Conservation (phyloP, 2,888 invertebrate genomes). For the Drosophila koepferae region DNA sequence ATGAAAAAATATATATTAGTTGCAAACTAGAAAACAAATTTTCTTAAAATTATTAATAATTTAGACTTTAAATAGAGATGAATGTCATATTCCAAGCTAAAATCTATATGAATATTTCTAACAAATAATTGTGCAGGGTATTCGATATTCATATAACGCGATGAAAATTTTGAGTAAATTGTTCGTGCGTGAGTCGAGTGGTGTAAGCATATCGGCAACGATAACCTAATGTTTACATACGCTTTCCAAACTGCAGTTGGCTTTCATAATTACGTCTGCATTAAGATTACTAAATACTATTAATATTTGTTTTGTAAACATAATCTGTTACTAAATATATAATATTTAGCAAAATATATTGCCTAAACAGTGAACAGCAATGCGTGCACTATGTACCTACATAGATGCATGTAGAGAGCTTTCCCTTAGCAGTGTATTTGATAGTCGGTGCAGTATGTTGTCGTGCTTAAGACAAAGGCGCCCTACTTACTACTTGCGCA, state of each 20-base stretch:
- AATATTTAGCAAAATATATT: not conserved
- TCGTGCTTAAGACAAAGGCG: conserved; percentile 55
- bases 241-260: conserved; percentile 4
- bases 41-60: not conserved
- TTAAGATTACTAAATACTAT: not conserved
- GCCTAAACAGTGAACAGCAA: too few relatives aligned
- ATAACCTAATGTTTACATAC: conserved; percentile 28
- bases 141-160: not conserved
- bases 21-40: too few relatives aligned
- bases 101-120: not conserved
- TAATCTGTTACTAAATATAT: not conserved
- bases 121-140: not conserved
- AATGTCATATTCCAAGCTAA: too few relatives aligned
- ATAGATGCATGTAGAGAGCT: not conserved
- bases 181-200: conserved; percentile 10
- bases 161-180: conserved; percentile 9
- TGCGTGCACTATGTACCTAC: not conserved
- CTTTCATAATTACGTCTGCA: not conserved
- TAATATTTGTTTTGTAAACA: not conserved
- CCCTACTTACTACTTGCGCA: conserved; percentile 46
- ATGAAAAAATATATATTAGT: too few relatives aligned
- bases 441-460: conserved; percentile 4
- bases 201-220: conserved; percentile 21
- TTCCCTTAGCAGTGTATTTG: conserved; percentile 26
- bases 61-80: not conserved